These are phyloP conservation scores for Copidosoma floridanum DNA, from an alignment of 1,140 invertebrate genomes.

Conservation along the genomic window DNA sequence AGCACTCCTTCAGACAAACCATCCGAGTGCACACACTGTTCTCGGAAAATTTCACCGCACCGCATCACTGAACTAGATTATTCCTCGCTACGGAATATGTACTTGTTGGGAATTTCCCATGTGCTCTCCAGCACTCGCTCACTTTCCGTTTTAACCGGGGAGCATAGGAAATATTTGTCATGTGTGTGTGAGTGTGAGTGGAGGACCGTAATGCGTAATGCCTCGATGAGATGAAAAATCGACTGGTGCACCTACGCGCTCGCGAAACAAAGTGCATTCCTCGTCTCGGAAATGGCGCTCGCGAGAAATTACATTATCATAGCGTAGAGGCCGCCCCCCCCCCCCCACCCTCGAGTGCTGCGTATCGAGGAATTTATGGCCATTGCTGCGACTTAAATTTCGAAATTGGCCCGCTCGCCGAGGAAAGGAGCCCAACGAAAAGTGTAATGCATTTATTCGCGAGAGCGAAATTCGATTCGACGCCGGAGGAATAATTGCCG, in stretches of 20 bases:
- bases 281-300: background rate
- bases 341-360: no score
- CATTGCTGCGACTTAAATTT: background rate
- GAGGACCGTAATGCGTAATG: no score
- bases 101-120: no score
- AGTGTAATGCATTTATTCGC: slow-evolving; percentile 1
- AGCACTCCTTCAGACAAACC: no score
- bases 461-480: background rate
- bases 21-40: no score
- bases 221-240: background rate
- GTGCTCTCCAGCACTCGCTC: background rate
- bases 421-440: no score
- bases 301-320: slow-evolving; percentile 33
- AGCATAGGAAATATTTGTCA: background rate
- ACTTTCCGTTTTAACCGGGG: background rate
- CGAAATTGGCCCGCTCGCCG: background rate
- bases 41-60: no score
- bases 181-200: no score
- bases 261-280: slow-evolving; percentile 10
- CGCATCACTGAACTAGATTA: no score
- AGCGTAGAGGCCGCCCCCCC: slow-evolving; percentile 4
- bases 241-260: background rate
- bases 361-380: slow-evolving; percentile 17
- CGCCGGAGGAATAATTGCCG: background rate
- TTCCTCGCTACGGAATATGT: no score